Percentiles rank a stretch among this genome's conserved stretches.
Conservation (phyloP, 2,888 invertebrate genomes). For the Argyresthia albistria region DNA sequence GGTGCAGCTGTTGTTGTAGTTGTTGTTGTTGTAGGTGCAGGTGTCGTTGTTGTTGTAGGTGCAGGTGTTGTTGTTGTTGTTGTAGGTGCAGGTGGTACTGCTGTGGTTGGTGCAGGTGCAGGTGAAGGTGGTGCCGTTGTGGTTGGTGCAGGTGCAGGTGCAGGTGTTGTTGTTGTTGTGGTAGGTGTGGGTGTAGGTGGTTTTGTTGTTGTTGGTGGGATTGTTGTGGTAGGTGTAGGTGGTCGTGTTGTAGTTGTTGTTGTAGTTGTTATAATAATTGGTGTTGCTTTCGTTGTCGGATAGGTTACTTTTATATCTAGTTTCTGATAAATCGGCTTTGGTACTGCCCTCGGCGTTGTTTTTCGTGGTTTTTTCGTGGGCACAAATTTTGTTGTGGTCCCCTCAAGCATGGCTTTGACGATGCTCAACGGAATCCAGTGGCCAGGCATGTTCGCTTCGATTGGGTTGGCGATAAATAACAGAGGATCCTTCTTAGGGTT, state of each 20-base stretch:
- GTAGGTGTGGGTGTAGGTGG: conserved; percentile 12
- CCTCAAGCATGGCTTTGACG: conserved; percentile 22
- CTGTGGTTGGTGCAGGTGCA: not conserved
- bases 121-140: conserved; percentile 8
- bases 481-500: conserved; percentile 23
- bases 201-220: too few species aligned
- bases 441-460: conserved; percentile 36
- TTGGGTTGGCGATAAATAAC: conserved; percentile 33
- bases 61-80: conserved; percentile 1
- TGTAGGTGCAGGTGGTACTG: conserved; percentile 1
- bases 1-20: not conserved
- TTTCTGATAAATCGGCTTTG: too few species aligned
- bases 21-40: conserved; percentile 4
- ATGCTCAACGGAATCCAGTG: conserved; percentile 39
- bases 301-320: too few species aligned
- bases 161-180: too few species aligned
- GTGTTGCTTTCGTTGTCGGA: too few species aligned
- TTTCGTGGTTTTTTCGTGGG: too few species aligned
- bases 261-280: too few species aligned
- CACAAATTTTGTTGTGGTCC: not conserved
- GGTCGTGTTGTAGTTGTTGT: too few species aligned
- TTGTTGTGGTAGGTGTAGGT: not conserved
- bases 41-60: not conserved
- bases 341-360: too few species aligned
- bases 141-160: conserved; percentile 9